Base-by-base conservation (phyloP, 2,888 invertebrate genomes). In the Frankliniella fusca region DNA sequence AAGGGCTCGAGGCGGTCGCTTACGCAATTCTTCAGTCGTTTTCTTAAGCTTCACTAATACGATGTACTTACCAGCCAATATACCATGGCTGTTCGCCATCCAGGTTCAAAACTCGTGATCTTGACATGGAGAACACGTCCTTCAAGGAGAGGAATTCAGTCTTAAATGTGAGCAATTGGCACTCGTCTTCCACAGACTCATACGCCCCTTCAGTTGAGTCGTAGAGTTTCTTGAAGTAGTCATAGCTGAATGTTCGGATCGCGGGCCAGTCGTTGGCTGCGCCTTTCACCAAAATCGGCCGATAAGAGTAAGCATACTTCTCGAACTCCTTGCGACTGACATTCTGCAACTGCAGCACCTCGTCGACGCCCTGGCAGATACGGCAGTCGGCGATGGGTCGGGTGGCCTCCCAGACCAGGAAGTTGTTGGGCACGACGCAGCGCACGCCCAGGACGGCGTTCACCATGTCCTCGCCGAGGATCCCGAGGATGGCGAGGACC, bases 91-190 rank as follows among this genome's bases (percentile, higher is more conserved):
- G 89, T 85, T 93, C 90, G 2, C 92, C 92, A 20, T 89, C 89
- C 65, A 90, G 89, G 88, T 93, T 92, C 49, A 87, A 89, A 9
- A 93, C 92, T 86, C 94, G 90, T 81, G 90, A 90, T 80, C 90
- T 88, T 10, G 93, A 91, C 94, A 95, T 95, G 83, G 90, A 89
- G 86, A 97, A 94, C 18, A 95, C 95, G 87, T 96, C 94, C 83
- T 90, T 89, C 83, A 97, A 87, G 48, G 92, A 92, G 85, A 93
- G 92, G 85, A 96, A 92, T 87, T 95, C 93, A 27, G 95, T 94
- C 87, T 94, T 93, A 87, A 96, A 96, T 86, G 94, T 94, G 81
- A 96, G 90, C 88, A 96, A 96, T 87, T 95, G 95, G 85, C 96
- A 96, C 85, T 94, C 94, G 84, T 95, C 93, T 83, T 93, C 93